Percentiles rank a stretch among this genome's conserved stretches.
Conservation (phyloP, 2,888 invertebrate species). For the Cataglyphis rosenhaueri region DNA sequence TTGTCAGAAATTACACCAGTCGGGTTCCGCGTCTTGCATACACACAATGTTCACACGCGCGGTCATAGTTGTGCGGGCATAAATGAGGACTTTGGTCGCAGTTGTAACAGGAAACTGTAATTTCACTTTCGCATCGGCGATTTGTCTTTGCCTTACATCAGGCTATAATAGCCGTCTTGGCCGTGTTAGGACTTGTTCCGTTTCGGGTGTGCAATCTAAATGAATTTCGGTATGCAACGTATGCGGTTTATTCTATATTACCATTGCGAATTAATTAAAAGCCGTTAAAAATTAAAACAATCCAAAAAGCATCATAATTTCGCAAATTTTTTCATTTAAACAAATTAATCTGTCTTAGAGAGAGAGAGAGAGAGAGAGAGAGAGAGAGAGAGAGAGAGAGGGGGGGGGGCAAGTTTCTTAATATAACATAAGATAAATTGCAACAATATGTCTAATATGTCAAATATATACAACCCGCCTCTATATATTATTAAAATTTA, state of each 20-base stretch:
- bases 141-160: conserved; percentile 64
- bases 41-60: conserved; percentile 6
- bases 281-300: not conserved
- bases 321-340: not conserved
- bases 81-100: conserved; percentile 61
- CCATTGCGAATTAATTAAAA: not conserved
- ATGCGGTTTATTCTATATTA: not conserved
- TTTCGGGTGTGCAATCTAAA: conserved; percentile 16
- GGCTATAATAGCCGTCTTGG: conserved; percentile 66
- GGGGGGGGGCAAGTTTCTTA: not conserved
- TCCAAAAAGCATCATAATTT: not conserved
- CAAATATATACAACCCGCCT: too few relatives aligned
- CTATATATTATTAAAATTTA: not conserved
- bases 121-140: conserved; percentile 57
- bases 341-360: not conserved
- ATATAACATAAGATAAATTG: not conserved
- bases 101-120: conserved; percentile 62
- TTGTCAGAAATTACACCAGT: conserved; percentile 1
- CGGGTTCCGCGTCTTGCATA: not conserved
- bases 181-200: conserved; percentile 62
- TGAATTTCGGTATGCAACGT: not conserved
- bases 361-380: too few relatives aligned
- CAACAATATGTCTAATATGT: conserved; percentile 25
- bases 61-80: conserved; percentile 28
- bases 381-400: too few relatives aligned